These are phyloP conservation scores for Panopea generosa DNA, from an alignment of 2,888 invertebrate genomes.

Conservation along the genomic window DNA sequence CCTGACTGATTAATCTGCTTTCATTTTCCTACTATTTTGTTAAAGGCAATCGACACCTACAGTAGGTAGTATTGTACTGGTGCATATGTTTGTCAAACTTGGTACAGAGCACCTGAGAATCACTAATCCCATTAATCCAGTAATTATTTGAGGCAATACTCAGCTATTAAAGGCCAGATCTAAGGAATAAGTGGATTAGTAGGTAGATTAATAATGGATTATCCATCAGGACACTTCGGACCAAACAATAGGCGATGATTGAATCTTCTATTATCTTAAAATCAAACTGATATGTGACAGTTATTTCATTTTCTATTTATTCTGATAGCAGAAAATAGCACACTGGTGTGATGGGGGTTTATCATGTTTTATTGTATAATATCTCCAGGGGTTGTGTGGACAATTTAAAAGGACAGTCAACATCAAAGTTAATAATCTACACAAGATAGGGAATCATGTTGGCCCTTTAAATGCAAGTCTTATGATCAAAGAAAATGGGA, in stretches of 20 bases:
- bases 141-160: slow-evolving; percentile 11
- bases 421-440: slow-evolving; percentile 4
- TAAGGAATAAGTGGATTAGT: slow-evolving; percentile 29
- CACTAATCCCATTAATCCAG: slow-evolving; percentile 24
- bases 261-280: no score
- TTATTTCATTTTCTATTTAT: no score
- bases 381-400: not conserved
- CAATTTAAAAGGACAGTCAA: not conserved
- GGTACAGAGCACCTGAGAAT: slow-evolving; percentile 19
- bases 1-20: slow-evolving; percentile 16
- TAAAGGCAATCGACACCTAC: slow-evolving; percentile 1
- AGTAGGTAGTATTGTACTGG: no score
- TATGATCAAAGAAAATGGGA: no score
- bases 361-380: not conserved
- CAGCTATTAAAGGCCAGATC: slow-evolving; percentile 8
- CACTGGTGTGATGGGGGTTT: no score
- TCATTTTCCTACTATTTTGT: slow-evolving; percentile 24
- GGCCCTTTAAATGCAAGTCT: no score
- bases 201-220: slow-evolving; percentile 2
- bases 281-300: no score
- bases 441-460: not conserved
- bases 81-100: not conserved
- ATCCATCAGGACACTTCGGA: not conserved
- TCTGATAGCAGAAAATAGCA: no score
- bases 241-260: no score